phyloP scores from a whole-genome alignment of 2,113 vertebrate species.

The Telmatochromis sp. region DNA sequence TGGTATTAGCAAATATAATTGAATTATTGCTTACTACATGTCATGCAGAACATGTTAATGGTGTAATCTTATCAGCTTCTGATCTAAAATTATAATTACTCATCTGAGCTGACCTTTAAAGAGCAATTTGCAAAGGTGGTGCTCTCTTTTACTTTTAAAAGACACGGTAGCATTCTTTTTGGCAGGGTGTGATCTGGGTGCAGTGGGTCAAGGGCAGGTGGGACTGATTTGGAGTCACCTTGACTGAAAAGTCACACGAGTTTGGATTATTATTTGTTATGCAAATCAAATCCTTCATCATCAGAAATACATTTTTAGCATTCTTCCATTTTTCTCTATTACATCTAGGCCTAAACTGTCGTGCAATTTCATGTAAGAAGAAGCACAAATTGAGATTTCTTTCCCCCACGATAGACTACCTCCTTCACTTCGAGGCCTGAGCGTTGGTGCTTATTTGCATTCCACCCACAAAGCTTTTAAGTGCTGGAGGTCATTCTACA shows the following conservation, averaged over 20 bases:
- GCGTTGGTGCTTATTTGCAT: neutral
- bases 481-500: neutral
- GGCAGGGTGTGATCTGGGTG: neutral
- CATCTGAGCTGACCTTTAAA: neutral
- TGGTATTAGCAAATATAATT: neutral
- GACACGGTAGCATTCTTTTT: neutral
- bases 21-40: fast-evolving
- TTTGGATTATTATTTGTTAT: neutral
- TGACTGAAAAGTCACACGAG: neutral
- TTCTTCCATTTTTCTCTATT: neutral
- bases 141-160: neutral
- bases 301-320: neutral
- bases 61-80: neutral
- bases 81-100: neutral
- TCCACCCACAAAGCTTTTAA: neutral
- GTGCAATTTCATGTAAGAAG: neutral
- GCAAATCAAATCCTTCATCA: neutral
- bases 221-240: neutral
- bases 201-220: neutral
- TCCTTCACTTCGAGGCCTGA: neutral
- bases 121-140: neutral
- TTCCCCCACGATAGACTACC: neutral
- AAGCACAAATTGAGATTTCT: neutral
- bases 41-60: neutral
- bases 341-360: neutral